phyloP scores from a whole-genome alignment of 2,797 vertebrate genomes.

The Phrynocephalus guinanensis region DNA sequence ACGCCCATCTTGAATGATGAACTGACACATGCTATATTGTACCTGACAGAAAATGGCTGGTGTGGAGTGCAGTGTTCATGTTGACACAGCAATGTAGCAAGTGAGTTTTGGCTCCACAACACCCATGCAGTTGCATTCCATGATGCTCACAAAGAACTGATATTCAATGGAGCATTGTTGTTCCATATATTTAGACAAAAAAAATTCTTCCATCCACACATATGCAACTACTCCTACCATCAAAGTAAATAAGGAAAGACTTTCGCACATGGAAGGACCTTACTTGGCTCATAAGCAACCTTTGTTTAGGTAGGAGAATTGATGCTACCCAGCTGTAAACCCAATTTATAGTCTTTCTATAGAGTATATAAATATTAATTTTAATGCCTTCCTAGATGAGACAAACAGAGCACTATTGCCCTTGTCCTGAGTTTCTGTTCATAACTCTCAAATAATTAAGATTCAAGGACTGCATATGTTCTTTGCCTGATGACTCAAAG shows the following conservation, averaged over 20 bases:
- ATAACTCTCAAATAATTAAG: neutral
- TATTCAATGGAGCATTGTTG: neutral
- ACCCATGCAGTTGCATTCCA: too few relatives aligned
- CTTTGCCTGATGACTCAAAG: conserved; percentile 10
- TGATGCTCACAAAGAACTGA: neutral
- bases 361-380: neutral
- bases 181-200: neutral
- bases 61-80: too few relatives aligned
- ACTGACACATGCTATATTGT: too few relatives aligned
- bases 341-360: neutral
- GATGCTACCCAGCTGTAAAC: neutral
- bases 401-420: neutral
- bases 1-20: too few relatives aligned
- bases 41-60: too few relatives aligned
- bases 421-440: neutral
- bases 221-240: neutral
- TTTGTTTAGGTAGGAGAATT: neutral
- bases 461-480: conserved; percentile 19
- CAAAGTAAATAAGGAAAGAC: neutral
- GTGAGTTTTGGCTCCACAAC: too few relatives aligned
- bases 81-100: too few relatives aligned
- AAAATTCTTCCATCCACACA: neutral
- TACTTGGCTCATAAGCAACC: neutral
- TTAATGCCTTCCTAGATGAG: neutral
- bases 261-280: neutral